Evolutionary conservation across 37 sponge, comb jelly and placozoan species (phyloP), one percentile per base, ranked within the genome.

Genomic region (Oopsacas minuta): DNA sequence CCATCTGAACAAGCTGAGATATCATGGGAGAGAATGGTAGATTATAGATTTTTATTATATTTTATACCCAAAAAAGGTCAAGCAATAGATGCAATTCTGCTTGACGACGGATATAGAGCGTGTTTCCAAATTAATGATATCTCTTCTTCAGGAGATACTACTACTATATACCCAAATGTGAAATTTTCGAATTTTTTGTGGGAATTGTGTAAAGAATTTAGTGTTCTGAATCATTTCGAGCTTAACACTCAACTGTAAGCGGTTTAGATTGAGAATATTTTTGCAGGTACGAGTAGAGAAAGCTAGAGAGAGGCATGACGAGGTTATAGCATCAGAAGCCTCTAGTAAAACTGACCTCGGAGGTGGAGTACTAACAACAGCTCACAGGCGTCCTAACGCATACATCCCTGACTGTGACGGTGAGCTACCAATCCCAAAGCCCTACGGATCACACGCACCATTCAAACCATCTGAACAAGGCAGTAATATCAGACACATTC

Each of bases 391-490:
- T 25, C 99, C 99, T 36, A 95, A 93, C 89, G 96, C 99, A 0
- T 98, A 98, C 86, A 84, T 98, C 17, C 99, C 99, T 10, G 90
- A 92, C 30, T 86, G 86, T 34, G 91, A 91, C 0, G 86, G 84
- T n/a, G 94, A 91, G 0, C 89, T 98, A 23, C 99, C 99, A 36
- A 83, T 98, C 20, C 96, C 99, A 0, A 91, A 92, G 82, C 99
- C 99, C 12, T 98, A 95, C 88, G 99, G 99, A 1, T 61, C 91
- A 37, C 91, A 90, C 12, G 99, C 99, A 22, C 99, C 99, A 36
- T 98, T 98, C 89, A 95, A 94, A 84, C 99, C 99, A 22, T 87
- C 96, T 1, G 88, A 88, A 81, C 94, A 91, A 39, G 99, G 99
- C 20, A 87, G 91, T 52, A 90, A 88, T 87, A 92, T 95, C 83